Conservation (phyloP, 2,888 invertebrate genomes). For the Sialis fuliginosa region DNA sequence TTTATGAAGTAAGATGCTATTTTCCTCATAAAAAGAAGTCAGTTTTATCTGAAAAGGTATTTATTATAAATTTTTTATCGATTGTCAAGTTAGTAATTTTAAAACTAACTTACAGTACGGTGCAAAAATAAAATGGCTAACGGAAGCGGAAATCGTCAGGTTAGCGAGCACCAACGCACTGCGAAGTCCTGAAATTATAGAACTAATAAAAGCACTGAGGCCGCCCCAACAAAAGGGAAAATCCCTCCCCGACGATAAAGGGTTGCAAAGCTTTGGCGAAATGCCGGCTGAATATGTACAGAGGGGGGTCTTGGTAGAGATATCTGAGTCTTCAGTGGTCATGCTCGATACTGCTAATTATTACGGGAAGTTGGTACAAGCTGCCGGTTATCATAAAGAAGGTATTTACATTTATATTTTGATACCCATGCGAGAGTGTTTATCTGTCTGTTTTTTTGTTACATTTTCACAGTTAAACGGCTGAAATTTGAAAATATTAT, state of each 20-base stretch:
- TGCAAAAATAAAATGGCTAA: conserved; percentile 19
- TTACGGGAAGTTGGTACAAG: conserved; percentile 17
- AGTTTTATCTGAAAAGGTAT: no score
- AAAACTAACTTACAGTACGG: conserved; percentile 16
- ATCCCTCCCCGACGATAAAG: not conserved
- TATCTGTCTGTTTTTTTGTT: no score
- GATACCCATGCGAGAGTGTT: no score
- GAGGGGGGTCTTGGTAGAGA: conserved; percentile 12
- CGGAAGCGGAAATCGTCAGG: conserved; percentile 16
- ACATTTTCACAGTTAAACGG: no score
- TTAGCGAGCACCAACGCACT: conserved; percentile 13
- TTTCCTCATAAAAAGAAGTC: conserved; percentile 15
- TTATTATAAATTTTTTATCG: no score
- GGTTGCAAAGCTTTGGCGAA: not conserved
- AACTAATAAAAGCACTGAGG: conserved; percentile 12
- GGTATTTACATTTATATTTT: no score
- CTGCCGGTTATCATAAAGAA: conserved; percentile 17
- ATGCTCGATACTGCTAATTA: conserved; percentile 11
- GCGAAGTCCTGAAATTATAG: conserved; percentile 19
- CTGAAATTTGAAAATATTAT: no score
- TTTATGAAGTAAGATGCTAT: conserved; percentile 15
- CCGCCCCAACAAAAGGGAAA: not conserved
- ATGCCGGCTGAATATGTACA: conserved; percentile 1
- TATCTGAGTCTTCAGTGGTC: conserved; percentile 16
- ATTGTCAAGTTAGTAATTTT: conserved; percentile 12